A percentile compares a stretch with the other conserved stretches of the same genome.
phyloP scores from a whole-genome alignment of 1,140 invertebrate genomes.

The Heliconius melpomene region DNA sequence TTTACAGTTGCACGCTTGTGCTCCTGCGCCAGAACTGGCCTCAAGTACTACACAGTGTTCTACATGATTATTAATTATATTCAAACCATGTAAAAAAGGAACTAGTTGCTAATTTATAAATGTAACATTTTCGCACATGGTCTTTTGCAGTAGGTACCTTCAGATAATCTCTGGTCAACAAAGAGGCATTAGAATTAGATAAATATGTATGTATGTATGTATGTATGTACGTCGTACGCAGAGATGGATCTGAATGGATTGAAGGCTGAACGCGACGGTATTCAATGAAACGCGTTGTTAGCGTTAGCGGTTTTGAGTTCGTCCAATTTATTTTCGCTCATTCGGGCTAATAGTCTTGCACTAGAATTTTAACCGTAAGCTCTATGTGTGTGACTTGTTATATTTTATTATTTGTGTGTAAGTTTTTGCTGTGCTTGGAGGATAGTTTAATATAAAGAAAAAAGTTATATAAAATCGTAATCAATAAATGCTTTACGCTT shows the following conservation, averaged over 20 bases:
- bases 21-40: too few relatives aligned
- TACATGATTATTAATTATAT: too few relatives aligned
- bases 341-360: slow-evolving; percentile 41
- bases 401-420: slow-evolving; percentile 6
- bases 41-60: too few relatives aligned
- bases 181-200: slow-evolving; percentile 40
- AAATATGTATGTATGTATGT: slow-evolving; percentile 17
- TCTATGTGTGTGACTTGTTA: slow-evolving; percentile 27
- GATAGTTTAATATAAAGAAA: background rate
- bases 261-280: slow-evolving; percentile 39
- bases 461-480: too few relatives aligned
- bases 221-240: slow-evolving; percentile 34
- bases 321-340: slow-evolving; percentile 44
- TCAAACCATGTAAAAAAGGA: too few relatives aligned
- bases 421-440: background rate
- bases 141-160: background rate
- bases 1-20: too few relatives aligned
- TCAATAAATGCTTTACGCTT: too few relatives aligned
- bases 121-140: background rate
- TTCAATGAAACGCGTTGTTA: slow-evolving; percentile 43
- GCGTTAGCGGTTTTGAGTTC: slow-evolving; percentile 38
- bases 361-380: slow-evolving; percentile 38
- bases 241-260: slow-evolving; percentile 39
- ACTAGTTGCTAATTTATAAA: too few relatives aligned
- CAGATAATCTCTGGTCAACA: slow-evolving; percentile 27